Evolutionary conservation across 2,797 vertebrate species (phyloP).

Genomic region (Pempheris klunzingeri): DNA sequence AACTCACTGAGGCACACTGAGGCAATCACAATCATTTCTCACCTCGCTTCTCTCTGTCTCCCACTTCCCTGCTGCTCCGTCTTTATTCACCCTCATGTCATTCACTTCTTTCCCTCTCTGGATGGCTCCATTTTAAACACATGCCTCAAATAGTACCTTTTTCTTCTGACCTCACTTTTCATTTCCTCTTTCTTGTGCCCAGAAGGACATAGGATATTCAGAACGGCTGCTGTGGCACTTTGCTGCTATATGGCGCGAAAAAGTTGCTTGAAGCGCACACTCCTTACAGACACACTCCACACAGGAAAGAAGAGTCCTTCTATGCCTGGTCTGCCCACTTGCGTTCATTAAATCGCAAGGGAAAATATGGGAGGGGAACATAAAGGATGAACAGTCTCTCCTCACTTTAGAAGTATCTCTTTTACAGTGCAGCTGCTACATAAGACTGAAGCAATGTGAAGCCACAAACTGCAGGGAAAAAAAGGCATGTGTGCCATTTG

Average conservation of each 20-base stretch:
- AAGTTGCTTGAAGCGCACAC: conserved; percentile 2
- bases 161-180: conserved; percentile 5
- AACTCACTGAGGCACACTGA: conserved; percentile 72
- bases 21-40: conserved; percentile 79
- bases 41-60: conserved; percentile 61
- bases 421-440: conserved; percentile 2
- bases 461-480: neutral
- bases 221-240: neutral
- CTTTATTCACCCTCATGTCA: conserved; percentile 41
- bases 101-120: conserved; percentile 9
- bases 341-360: conserved; percentile 15
- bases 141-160: neutral
- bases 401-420: conserved; percentile 8
- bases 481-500: conserved; percentile 11
- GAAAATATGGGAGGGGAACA: conserved; percentile 13
- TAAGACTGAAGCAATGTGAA: conserved; percentile 9
- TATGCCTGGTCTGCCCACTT: conserved; percentile 1
- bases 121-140: conserved; percentile 12
- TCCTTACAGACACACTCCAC: neutral
- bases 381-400: conserved; percentile 3
- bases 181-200: neutral
- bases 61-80: conserved; percentile 61
- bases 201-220: neutral
- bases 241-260: conserved; percentile 23
- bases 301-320: neutral